phyloP scores from a whole-genome alignment of 2,113 vertebrate species.

The Stigmatopora nigra region DNA sequence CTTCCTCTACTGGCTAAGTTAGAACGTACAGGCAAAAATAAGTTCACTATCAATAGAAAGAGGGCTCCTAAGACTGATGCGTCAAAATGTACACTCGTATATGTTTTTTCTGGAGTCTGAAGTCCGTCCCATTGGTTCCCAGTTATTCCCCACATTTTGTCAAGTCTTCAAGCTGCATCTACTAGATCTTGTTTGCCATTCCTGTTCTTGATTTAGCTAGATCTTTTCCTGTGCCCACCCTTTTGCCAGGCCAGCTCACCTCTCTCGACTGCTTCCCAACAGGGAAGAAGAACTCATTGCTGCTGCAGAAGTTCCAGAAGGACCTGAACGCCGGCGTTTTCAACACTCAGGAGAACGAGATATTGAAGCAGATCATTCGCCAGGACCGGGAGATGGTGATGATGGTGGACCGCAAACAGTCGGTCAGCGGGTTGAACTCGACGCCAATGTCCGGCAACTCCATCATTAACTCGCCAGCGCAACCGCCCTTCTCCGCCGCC shows the following conservation, averaged over 20 bases:
- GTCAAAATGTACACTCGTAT: too few species aligned
- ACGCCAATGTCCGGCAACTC: constrained; percentile 80
- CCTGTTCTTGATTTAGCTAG: background rate
- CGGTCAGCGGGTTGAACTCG: constrained; percentile 73
- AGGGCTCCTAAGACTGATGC: too few species aligned
- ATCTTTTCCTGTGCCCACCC: constrained; percentile 10
- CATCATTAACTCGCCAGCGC: constrained; percentile 82
- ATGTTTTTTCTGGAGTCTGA: too few species aligned
- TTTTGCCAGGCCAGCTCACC: constrained; percentile 33
- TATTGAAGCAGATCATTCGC: constrained; percentile 97
- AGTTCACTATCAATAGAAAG: too few species aligned
- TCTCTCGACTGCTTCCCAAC: constrained; percentile 51
- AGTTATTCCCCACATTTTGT: background rate
- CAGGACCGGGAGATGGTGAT: constrained; percentile 96
- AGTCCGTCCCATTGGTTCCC: background rate
- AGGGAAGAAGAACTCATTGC: constrained; percentile 98
- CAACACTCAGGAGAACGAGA: constrained; percentile 98
- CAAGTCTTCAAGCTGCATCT: constrained; percentile 47
- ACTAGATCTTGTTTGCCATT: constrained; percentile 15
- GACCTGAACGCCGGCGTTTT: constrained; percentile 97
- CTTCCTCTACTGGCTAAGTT: too few species aligned
- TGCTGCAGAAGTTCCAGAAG: constrained; percentile 98
- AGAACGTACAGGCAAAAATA: too few species aligned
- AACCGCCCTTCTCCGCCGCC: constrained; percentile 69
- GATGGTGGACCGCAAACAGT: constrained; percentile 78